These are phyloP conservation scores for Crax fasciolata DNA, from an alignment of 2,797 vertebrate genomes.

Conservation along the genomic window DNA sequence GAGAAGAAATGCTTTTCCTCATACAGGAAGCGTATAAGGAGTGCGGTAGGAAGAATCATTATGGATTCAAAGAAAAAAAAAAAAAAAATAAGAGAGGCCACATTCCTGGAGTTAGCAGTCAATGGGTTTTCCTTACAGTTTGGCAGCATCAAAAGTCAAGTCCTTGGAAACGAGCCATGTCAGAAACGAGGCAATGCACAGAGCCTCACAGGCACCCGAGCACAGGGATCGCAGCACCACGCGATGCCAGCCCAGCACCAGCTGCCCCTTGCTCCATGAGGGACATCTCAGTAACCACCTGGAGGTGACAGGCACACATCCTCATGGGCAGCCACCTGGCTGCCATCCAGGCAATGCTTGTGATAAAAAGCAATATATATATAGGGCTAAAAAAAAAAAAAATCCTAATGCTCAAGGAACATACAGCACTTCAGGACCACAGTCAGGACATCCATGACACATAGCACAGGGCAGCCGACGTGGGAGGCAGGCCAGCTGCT, in stretches of 20 bases:
- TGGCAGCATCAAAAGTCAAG: not conserved
- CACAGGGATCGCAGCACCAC: not conserved
- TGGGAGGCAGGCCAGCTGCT: not conserved
- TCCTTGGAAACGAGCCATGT: not conserved
- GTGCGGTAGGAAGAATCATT: not conserved
- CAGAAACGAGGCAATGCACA: not conserved
- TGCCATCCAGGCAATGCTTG: not conserved
- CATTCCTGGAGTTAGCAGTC: not conserved
- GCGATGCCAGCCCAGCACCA: not conserved
- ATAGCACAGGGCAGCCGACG: not conserved
- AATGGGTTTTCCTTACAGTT: not conserved
- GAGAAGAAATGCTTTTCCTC: not conserved
- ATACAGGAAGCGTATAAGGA: not conserved
- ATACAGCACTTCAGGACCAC: not conserved
- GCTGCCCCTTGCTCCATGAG: not conserved
- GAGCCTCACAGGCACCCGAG: not conserved
- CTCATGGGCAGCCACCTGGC: conserved; percentile 11
- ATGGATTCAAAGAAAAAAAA: not conserved
- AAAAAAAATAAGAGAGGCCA: not conserved
- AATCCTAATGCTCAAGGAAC: not conserved
- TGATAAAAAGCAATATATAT: not conserved
- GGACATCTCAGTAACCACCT: not conserved
- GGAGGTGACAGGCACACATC: not conserved
- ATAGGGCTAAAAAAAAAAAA: not conserved
- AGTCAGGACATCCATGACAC: not conserved